Base-by-base conservation (phyloP, 2,113 vertebrate genomes). In the Chionis minor region DNA sequence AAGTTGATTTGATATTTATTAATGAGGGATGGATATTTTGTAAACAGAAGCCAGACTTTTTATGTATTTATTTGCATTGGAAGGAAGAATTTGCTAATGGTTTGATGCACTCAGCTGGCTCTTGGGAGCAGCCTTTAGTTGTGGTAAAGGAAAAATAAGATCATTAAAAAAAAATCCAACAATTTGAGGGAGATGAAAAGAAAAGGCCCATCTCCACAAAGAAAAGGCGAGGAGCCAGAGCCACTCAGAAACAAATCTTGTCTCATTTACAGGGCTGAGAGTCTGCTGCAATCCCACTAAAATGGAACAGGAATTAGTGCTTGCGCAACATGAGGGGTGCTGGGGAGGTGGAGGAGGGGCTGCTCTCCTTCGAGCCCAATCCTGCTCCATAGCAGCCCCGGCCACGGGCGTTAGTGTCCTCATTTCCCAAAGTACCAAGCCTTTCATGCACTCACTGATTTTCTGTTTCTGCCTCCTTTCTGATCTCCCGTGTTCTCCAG, bases 31-130 rank as follows among this genome's bases (percentile, higher is more conserved):
- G 33, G 81, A 20, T 85, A 22, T 93, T 85, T 72, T 91, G 92
- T 85, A 88, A 96, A 73, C 74, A 95, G 77, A 44, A 85, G 33
- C n/a, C 20, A 55, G 66, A 23, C 14, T 28, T 58, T 84, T 93
- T 55, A 40, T 93, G 22, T 90, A 11, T 75, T 49, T 75, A 66
- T 71, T 84, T 51, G 56, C 73, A 71, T 54, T 66, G 42, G 32
- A 52, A 94, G 40, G 40, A 90, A 65, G 52, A 44, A 52, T 63
- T 91, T 95, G 93, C 96, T 97, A 96, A 97, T 97, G 95, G 89
- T n/a, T 82, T 87, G 67, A 92, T 85, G 96, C 91, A 96, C 96
- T 97, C 84, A 92, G 35, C 40, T 28, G 80, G 83, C 96, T 92
- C 94, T 47, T 89, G 88, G 95, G 94, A 97, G 22, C 24, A 70